Evolutionary conservation across 2,113 vertebrate genomes (phyloP).

Genomic region (Chionodraco myersi): DNA sequence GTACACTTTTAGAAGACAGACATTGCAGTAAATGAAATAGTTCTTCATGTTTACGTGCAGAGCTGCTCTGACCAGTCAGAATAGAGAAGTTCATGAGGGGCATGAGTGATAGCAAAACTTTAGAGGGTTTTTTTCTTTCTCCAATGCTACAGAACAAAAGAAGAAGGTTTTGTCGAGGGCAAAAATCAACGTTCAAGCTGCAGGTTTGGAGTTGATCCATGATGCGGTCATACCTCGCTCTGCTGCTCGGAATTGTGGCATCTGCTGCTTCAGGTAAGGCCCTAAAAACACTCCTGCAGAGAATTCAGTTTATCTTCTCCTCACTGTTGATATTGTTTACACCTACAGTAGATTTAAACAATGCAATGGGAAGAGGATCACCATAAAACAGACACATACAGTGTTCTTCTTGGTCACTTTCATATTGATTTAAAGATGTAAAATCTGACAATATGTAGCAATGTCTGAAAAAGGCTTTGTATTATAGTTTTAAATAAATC

Average conservation of each 20-base stretch:
- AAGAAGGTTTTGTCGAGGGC: constrained; percentile 17
- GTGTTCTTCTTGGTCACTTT: neutral
- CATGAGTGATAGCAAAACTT: constrained; percentile 40
- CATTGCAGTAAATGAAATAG: neutral
- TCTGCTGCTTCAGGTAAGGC: constrained; percentile 76
- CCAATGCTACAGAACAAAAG: constrained; percentile 23
- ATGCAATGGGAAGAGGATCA: no score
- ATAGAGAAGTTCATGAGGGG: constrained; percentile 63
- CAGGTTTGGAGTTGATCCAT: constrained; percentile 63
- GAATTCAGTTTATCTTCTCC: neutral
- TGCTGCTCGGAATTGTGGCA: constrained; percentile 71
- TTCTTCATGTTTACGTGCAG: neutral
- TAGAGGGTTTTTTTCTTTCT: constrained; percentile 31
- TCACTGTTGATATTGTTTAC: neutral
- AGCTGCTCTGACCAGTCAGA: constrained; percentile 23
- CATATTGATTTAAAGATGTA: neutral
- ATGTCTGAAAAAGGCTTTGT: neutral
- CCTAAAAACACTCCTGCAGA: neutral
- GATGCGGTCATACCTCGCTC: constrained; percentile 73
- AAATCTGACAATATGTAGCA: neutral
- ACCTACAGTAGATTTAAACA: neutral
- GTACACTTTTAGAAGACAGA: neutral
- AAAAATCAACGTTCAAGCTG: constrained; percentile 19
- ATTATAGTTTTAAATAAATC: neutral
- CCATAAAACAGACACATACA: neutral